These are phyloP conservation scores for Metellina segmentata DNA, from an alignment of 2,888 invertebrate species.

Conservation along the genomic window DNA sequence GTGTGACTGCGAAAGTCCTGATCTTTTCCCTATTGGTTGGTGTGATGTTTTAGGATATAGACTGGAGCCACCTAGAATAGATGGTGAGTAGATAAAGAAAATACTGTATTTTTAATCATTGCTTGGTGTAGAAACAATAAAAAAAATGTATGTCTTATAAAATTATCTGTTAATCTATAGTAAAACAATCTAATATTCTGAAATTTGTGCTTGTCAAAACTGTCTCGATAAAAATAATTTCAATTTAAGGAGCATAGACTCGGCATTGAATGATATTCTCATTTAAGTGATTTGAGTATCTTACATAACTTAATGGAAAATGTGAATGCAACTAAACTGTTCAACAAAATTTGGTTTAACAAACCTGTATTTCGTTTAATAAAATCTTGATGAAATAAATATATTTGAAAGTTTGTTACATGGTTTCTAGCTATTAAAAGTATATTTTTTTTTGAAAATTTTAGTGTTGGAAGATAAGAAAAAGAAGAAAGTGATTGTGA, in stretches of 20 bases:
- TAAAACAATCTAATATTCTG: not conserved
- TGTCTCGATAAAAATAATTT: not conserved
- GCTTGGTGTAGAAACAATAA: not conserved
- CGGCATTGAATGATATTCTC: no score
- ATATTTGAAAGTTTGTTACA: not conserved
- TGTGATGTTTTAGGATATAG: conserved; percentile 96
- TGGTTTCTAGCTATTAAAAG: not conserved
- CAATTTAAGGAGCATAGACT: no score
- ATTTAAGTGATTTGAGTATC: no score
- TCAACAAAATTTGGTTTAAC: no score
- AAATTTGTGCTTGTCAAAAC: not conserved
- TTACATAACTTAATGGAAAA: no score
- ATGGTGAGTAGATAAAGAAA: conserved; percentile 46
- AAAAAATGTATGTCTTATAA: not conserved
- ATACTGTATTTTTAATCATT: not conserved
- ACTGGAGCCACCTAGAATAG: conserved; percentile 81
- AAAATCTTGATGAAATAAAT: not conserved
- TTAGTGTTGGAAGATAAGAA: conserved; percentile 43
- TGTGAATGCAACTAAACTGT: no score
- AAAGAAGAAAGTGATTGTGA: conserved; percentile 41
- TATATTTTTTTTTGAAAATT: not conserved
- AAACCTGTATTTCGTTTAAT: no score
- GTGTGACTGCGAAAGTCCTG: conserved; percentile 97
- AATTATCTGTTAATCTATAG: not conserved
- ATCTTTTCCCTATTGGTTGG: conserved; percentile 98